Base-by-base conservation (phyloP, 2,797 vertebrate species). In the Chrosomus eos region DNA sequence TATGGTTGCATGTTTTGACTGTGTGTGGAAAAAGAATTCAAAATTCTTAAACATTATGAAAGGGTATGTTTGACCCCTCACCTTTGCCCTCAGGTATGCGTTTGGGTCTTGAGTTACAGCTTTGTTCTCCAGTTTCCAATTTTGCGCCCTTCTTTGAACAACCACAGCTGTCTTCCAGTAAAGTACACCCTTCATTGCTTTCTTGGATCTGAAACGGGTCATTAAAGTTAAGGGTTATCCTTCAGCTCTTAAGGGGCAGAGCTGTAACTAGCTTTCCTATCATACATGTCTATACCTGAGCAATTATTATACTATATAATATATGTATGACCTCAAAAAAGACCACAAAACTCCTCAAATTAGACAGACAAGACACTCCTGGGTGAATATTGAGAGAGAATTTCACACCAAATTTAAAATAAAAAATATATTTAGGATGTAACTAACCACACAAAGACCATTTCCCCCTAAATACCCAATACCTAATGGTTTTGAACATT, bases 41-140 rank as follows among this genome's bases (percentile, higher is more conserved):
- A 18, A 89, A 68, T 67, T 66, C 86, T 81, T 75, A 48, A 10
- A 40, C 67, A 18, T 77, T 11, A 33, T 77, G 73, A 70, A 53
- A 48, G 28, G 64, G 26, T 28, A 71, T 48, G 48, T 51, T 40
- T 80, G 67, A 85, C 40, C 67, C 58, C 83, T 85, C 67, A 85
- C 83, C 83, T 85, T 80, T 85, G 76, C 76, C 43, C 76, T 80
- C 76, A 80, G 67, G 82, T 75, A 53, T 70, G 66, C 26, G 70
- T 58, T 78, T 60, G 14, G 6, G 19, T 45, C 19, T 81, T 75
- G 48, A 53, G 11, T 28, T 80, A 36, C 76, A 67, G 78, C 72
- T 68, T 74, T 80, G 82, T 75, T 67, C 62, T 76, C 11, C 76
- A 40, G 40, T 45, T 62, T 71, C 36, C 53, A 55, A n/a, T 70